Base-by-base conservation (phyloP, 2,797 vertebrate genomes). In the Champsocephalus gunnari region DNA sequence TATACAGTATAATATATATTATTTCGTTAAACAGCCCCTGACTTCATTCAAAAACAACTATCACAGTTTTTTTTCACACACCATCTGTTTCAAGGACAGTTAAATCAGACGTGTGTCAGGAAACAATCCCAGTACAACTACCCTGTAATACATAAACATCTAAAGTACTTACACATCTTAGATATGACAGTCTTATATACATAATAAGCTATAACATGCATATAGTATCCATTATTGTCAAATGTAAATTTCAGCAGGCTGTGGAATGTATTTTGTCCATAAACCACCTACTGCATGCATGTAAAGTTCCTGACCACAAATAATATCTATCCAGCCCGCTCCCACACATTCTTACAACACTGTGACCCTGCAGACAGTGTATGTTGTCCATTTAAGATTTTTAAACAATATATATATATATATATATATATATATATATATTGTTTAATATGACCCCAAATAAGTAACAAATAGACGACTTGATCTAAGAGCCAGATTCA, bases 261-360 rank as follows among this genome's bases (percentile, higher is more conserved):
- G 47, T 12, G 5, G 55, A 55, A 38, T 38, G 34, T 12, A 32
- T 38, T 38, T 28, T 60, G 32, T 63, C 17, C 43, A 59, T 51
- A 28, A 63, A 62, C 38, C 48, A 32, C 24, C 38, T 64, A 49
- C 56, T 78, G 45, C 59, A 32, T 58, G 19, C 53, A 70, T n/a
- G 51, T n/a, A 66, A 66, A 69, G 45, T 60, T 63, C 50, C 28
- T 17, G 24, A 64, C 55, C 44, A 74, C 70, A 73, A 12, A 56
- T 67, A 48, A 60, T 58, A 71, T 77, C 66, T 69, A 66, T 63
- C 21, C 54, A 66, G 41, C 21, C 56, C 57, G 63, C 71, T 61
- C 67, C 59, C 61, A 72, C 77, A 65, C 61, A 51, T 44, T 53
- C 0, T 32, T 59, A 24, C 41, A 21, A 41, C 71, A n/a, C 66